Percentiles rank a stretch among this genome's conserved stretches.
phyloP scores from a whole-genome alignment of 2,888 invertebrate species.

The Drosophila mercatorum region DNA sequence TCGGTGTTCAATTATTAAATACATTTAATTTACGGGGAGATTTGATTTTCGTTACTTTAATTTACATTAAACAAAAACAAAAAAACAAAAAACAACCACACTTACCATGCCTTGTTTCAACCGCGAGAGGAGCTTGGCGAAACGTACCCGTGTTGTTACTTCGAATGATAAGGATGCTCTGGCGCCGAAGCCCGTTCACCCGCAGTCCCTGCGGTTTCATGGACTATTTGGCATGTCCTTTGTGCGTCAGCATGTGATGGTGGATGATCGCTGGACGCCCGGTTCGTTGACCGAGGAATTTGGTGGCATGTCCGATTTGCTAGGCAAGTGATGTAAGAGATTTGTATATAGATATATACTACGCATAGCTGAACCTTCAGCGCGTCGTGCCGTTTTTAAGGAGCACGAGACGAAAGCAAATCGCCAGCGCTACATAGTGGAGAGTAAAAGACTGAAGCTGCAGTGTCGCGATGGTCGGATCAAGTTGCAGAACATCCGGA shows the following conservation, averaged over 20 bases:
- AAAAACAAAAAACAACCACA: constrained; percentile 9
- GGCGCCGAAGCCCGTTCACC: constrained; percentile 80
- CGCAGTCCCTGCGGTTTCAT: constrained; percentile 77
- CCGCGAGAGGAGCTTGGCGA: constrained; percentile 53
- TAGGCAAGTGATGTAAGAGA: constrained; percentile 65
- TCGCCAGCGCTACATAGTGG: constrained; percentile 61
- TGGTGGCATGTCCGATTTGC: constrained; percentile 78
- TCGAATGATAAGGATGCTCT: constrained; percentile 51
- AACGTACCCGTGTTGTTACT: constrained; percentile 30
- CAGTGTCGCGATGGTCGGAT: constrained; percentile 81
- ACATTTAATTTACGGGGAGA: neutral
- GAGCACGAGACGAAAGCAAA: constrained; percentile 72
- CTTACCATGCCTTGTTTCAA: constrained; percentile 59
- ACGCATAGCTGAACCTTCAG: constrained; percentile 42
- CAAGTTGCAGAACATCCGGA: constrained; percentile 76
- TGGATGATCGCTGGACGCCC: constrained; percentile 82
- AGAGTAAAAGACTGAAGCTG: constrained; percentile 68
- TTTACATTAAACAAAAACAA: neutral
- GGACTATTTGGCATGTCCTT: constrained; percentile 82
- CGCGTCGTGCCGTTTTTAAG: constrained; percentile 73
- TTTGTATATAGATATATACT: neutral
- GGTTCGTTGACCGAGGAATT: constrained; percentile 79
- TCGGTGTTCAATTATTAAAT: neutral
- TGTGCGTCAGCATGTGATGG: constrained; percentile 81
- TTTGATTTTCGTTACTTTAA: neutral